These are phyloP conservation scores for Pseudotriccus pelzelni DNA, from an alignment of 2,797 vertebrate genomes.

Conservation along the genomic window DNA sequence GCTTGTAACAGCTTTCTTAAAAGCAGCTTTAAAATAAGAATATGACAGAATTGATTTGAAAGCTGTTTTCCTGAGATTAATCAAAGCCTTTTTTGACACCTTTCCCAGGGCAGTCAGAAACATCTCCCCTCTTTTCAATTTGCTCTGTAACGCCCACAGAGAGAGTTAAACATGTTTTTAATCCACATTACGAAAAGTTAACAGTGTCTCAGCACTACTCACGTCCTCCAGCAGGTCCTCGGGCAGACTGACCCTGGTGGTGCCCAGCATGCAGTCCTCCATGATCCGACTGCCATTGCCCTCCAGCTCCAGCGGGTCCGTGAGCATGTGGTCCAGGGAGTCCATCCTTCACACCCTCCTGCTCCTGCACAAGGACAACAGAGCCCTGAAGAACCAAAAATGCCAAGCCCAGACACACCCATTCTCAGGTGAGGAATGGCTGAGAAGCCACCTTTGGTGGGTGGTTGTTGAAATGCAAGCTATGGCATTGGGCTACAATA, in stretches of 20 bases:
- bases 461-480: rapidly evolving
- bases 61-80: not conserved
- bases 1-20: not conserved
- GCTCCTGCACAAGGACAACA: not conserved
- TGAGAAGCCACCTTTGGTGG: not conserved
- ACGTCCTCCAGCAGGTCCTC: slow-evolving; percentile 96
- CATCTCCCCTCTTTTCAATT: too few species aligned
- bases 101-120: not conserved
- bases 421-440: rapidly evolving
- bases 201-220: slow-evolving; percentile 53
- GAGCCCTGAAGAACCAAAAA: not conserved
- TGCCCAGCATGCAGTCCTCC: slow-evolving; percentile 93
- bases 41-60: not conserved
- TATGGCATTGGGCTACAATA: rapidly evolving
- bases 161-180: rapidly evolving
- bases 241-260: slow-evolving; percentile 87
- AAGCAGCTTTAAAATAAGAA: not conserved
- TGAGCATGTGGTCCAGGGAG: slow-evolving; percentile 89
- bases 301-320: slow-evolving; percentile 87
- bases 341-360: slow-evolving; percentile 80
- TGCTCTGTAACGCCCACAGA: not conserved
- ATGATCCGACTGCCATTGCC: slow-evolving; percentile 80
- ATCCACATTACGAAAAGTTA: rapidly evolving
- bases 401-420: rapidly evolving
- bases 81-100: not conserved